Base-by-base conservation (phyloP, 2,888 invertebrate species). In the Brachynemurus nebulosus region DNA sequence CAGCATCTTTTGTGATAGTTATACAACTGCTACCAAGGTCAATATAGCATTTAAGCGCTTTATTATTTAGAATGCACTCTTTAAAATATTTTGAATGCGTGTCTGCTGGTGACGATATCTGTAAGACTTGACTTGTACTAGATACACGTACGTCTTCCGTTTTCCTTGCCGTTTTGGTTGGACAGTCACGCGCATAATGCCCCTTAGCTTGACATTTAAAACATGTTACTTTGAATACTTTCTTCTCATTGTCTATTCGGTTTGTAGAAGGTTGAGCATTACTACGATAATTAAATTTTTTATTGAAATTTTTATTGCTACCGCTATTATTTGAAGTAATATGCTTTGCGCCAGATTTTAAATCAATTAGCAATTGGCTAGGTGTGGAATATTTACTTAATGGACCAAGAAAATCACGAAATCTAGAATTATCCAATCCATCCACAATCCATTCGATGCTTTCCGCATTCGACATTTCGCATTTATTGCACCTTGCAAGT, bases 401-500 rank as follows among this genome's bases (percentile, higher is more conserved):
- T 12, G 48, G 50, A 23, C 49, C 48, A n/a, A 40, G 12, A 20
- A 19, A 40, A 23, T 46, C 45, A 2, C 44, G 38, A 4, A 41
- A 39, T 25, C 43, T 30, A 4, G 19, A 7, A 33, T 40, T 48
- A 12, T 39, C 33, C 35, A 45, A 33, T 7, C 47, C 49, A 14
- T 40, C 30, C 14, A 50, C 44, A 8, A 48, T 47, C 48, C 50
- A 48, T n/a, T 47, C 43, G 17, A 48, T 45, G 7, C 16, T 39
- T 36, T 48, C 47, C 3, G 23, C 19, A 4, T 46, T 30, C 1
- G 14, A 40, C 51, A 52, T 52, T 4, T 27, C 40, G 2, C 48
- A 50, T 37, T 38, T 40, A n/a, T 48, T 50, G 35, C 48, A 52
- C 38, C 19, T 45, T 11, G 50, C 12, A 12, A 52, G 35, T 40